Evolutionary conservation across 1,140 invertebrate species (phyloP), one percentile per base, ranked within the genome.

Genomic region (Aporrectodea caliginosa): DNA sequence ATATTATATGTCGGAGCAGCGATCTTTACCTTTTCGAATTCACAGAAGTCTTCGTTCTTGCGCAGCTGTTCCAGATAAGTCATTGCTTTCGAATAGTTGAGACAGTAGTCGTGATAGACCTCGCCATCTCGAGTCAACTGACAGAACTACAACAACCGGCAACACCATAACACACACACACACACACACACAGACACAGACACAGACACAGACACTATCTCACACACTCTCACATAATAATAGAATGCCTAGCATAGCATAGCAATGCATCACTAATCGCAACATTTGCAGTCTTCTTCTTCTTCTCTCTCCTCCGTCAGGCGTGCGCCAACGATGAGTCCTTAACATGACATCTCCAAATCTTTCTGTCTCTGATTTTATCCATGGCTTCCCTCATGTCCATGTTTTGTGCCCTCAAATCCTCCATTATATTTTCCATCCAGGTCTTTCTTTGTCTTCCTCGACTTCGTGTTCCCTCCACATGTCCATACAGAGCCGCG

Each of bases 81-180:
- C 31, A 92, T 85, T 32, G 91, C 91, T 84, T 91, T 91, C 73
- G 91, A 91, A 84, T 92, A 92, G 83, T 92, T 92, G 14, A 92
- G 86, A 31, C 91, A 91, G 83, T 92, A 92, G 16, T 90, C 87
- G 83, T 92, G 91, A 83, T 91, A 92, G 0, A 91, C 91, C 81
- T 86, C 87, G 0, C 86, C 88, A 79, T 89, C 85, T 81, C 84
- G 82, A 43, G 88, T 88, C 83, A 87, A 84, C 69, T 84, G 83
- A 31, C 85, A 85, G 80, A 88, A 87, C 87, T 88, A n/a, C n/a
- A n/a, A n/a, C 27, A 68, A 27, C 14, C 58, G 14, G 14, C 58
- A 16, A 68, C 14, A 68, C 14, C 27, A 68, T 68, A 27, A 14
- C 14, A 14, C 27, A 14, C 58, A 68, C 58, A 68, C 58, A 16